Conservation (phyloP, 1,140 invertebrate genomes). For the Leptinotarsa undecemlineata region DNA sequence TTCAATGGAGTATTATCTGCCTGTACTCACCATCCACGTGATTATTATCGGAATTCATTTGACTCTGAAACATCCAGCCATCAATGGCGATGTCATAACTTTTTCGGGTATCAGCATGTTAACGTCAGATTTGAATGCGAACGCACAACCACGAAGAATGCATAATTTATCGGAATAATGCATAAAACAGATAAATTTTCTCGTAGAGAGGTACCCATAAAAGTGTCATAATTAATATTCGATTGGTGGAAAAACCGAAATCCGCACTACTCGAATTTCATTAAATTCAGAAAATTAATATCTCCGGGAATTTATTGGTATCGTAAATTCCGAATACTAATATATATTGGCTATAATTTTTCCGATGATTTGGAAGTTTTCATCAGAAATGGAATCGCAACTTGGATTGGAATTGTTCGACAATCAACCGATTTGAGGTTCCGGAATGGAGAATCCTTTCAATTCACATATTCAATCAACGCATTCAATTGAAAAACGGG, state of each 20-base stretch:
- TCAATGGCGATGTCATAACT: too few species aligned
- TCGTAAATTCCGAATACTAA: neutral
- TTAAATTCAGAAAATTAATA: slow-evolving; percentile 9
- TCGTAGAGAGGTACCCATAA: neutral
- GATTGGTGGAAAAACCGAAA: slow-evolving; percentile 1
- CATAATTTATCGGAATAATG: neutral
- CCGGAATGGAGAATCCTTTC: too few species aligned
- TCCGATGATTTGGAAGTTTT: neutral
- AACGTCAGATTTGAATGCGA: neutral
- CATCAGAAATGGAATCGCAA: neutral
- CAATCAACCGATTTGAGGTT: too few species aligned
- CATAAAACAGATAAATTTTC: neutral
- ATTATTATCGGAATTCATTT: too few species aligned
- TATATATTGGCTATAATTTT: slow-evolving; percentile 1
- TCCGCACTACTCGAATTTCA: slow-evolving; percentile 2
- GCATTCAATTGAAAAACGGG: too few species aligned
- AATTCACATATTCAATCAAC: too few species aligned
- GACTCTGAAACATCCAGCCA: too few species aligned
- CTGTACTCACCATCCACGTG: too few species aligned
- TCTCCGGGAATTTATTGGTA: neutral
- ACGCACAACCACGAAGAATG: neutral
- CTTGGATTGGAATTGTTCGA: too few species aligned
- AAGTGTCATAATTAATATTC: slow-evolving; percentile 8
- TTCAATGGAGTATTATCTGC: too few species aligned
- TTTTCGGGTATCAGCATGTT: too few species aligned